Percentiles rank a stretch among this genome's conserved stretches.
These are phyloP conservation scores for Melanophora roralis DNA, from an alignment of 2,888 invertebrate genomes.

Conservation along the genomic window DNA sequence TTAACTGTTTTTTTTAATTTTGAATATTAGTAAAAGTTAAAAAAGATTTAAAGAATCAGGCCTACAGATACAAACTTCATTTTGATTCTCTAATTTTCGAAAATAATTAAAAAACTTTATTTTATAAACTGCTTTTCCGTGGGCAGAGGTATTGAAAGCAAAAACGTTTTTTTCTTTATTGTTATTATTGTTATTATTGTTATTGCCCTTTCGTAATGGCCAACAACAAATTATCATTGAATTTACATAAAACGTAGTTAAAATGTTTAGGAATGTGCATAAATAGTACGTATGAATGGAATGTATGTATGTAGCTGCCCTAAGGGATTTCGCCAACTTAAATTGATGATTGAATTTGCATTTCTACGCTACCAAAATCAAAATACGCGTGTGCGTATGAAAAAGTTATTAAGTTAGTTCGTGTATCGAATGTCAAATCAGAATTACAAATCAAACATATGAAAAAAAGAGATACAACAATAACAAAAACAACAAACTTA, in stretches of 20 bases:
- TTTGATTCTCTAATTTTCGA: too few relatives aligned
- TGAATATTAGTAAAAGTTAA: too few relatives aligned
- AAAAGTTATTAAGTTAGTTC: not conserved
- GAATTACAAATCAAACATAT: slow-evolving; percentile 10
- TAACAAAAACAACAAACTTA: not conserved
- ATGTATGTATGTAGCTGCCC: not conserved
- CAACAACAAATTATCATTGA: not conserved
- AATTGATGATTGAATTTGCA: slow-evolving; percentile 4
- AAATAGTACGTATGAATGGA: too few relatives aligned
- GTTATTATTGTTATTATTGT: not conserved
- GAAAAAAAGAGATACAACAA: not conserved
- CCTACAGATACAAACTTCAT: too few relatives aligned
- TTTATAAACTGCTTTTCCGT: too few relatives aligned
- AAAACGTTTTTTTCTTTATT: too few relatives aligned
- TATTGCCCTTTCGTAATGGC: not conserved
- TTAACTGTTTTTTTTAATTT: too few relatives aligned
- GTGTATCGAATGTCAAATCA: slow-evolving; percentile 26
- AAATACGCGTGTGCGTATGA: not conserved
- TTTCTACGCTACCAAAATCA: not conserved
- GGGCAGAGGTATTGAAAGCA: too few relatives aligned
- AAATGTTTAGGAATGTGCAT: too few relatives aligned
- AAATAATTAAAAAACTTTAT: too few relatives aligned
- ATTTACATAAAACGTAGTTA: not conserved
- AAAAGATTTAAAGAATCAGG: too few relatives aligned
- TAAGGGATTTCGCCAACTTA: not conserved